Evolutionary conservation across 2,113 vertebrate species (phyloP).

Genomic region (Cichladusa arquata): DNA sequence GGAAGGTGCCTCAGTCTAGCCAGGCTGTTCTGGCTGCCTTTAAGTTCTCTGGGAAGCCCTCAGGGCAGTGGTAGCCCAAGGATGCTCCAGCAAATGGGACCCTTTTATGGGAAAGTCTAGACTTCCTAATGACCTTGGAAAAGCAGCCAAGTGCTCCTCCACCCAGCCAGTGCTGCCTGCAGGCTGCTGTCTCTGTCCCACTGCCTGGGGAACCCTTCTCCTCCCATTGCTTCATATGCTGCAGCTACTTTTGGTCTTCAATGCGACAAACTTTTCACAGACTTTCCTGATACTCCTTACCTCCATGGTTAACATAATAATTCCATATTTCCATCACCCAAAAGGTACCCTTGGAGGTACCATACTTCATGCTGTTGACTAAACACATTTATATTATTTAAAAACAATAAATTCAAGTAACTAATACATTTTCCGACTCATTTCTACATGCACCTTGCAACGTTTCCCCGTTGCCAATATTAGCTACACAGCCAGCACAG

Average conservation of each 20-base stretch:
- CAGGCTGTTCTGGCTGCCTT: not conserved
- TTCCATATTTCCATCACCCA: not conserved
- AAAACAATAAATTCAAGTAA: not conserved
- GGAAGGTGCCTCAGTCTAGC: not conserved
- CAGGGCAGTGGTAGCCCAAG: not conserved
- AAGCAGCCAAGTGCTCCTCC: conserved; percentile 36
- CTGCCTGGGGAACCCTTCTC: conserved; percentile 8
- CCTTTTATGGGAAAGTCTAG: conserved; percentile 53
- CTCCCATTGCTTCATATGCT: not conserved
- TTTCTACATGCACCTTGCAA: not conserved
- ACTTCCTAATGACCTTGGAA: conserved; percentile 47
- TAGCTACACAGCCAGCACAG: not conserved
- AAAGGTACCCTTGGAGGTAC: not conserved
- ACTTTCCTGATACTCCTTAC: not conserved
- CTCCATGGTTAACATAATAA: not conserved
- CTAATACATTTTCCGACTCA: not conserved
- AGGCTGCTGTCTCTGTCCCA: conserved; percentile 27
- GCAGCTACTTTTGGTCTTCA: not conserved
- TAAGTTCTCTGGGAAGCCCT: not conserved
- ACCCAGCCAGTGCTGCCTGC: not conserved
- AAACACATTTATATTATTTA: not conserved
- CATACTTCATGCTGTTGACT: not conserved
- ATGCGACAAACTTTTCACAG: not conserved
- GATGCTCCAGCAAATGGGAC: conserved; percentile 26
- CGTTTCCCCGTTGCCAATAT: not conserved